Evolutionary conservation across 2,888 invertebrate species (phyloP), one percentile per base, ranked within the genome.

Genomic region (Belgica antarctica): DNA sequence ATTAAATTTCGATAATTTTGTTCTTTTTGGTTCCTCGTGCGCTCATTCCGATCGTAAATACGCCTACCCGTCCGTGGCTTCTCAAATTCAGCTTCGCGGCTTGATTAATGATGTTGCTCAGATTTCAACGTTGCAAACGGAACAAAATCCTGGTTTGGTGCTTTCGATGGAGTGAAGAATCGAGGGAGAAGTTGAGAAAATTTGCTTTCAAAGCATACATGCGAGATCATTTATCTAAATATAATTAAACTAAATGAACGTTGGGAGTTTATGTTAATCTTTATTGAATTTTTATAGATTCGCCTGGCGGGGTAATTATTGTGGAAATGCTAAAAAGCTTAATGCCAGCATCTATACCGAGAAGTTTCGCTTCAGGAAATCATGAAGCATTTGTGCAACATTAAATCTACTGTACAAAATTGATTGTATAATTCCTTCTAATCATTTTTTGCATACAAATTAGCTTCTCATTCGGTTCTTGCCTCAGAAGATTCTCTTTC

Each of bases 161-260:
- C n/a, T n/a, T n/a, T n/a, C n/a, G n/a, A n/a, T n/a, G n/a, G n/a
- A n/a, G n/a, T n/a, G n/a, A n/a, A n/a, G n/a, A n/a, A n/a, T n/a
- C n/a, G n/a, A n/a, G n/a, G n/a, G n/a, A n/a, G n/a, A n/a, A n/a
- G n/a, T n/a, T n/a, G n/a, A n/a, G n/a, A n/a, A n/a, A n/a, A n/a
- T n/a, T n/a, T n/a, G n/a, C n/a, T n/a, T n/a, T n/a, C n/a, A n/a
- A n/a, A n/a, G n/a, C n/a, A n/a, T n/a, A n/a, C n/a, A 22, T 19
- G 7, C 8, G 25, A 27, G 59, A 17, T 57, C 57, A 57, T 57
- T 57, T 57, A 22, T 17, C 19, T 57, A 57, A 22, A 24, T 22
- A 4, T 25, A 59, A 59, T 59, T 59, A 59, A 59, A 59, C 27
- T 59, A 59, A 59, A 59, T 59, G 25, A 59, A 19, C 27, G 25